Conservation (phyloP, 2,888 invertebrate genomes). For the Oxyteleia sp. region DNA sequence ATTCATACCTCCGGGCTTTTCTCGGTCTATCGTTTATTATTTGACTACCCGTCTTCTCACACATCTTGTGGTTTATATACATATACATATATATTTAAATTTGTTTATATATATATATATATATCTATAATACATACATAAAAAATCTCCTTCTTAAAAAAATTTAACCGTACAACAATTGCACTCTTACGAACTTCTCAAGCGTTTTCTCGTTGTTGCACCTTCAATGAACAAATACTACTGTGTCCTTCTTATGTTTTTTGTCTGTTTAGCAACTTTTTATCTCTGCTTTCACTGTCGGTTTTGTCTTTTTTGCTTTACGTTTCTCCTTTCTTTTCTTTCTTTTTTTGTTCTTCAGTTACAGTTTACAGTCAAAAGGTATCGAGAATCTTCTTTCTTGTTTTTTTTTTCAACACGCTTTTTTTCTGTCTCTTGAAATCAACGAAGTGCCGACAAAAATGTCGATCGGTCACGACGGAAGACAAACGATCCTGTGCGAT, state of each 20-base stretch:
- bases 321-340: constrained; percentile 48
- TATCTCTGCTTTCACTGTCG: constrained; percentile 79
- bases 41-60: constrained; percentile 73
- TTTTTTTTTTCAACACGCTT: constrained; percentile 32
- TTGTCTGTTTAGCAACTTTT: constrained; percentile 82
- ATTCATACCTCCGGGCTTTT: constrained; percentile 43
- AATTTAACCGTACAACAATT: constrained; percentile 72
- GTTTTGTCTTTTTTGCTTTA: constrained; percentile 64
- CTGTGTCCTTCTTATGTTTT: constrained; percentile 76
- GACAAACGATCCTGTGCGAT: constrained; percentile 63
- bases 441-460: constrained; percentile 46
- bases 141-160: constrained; percentile 64
- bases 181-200: constrained; percentile 79
- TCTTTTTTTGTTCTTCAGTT: constrained; percentile 37
- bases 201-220: constrained; percentile 79
- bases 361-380: constrained; percentile 21
- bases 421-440: constrained; percentile 28
- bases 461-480: constrained; percentile 22
- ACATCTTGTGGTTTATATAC: constrained; percentile 71
- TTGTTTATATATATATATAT: constrained; percentile 51
- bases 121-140: constrained; percentile 26
- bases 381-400: constrained; percentile 4
- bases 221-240: constrained; percentile 77
- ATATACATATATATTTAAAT: too few relatives aligned
- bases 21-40: constrained; percentile 66